A percentile compares a stretch with the other conserved stretches of the same genome.
These are phyloP conservation scores for Drosophila nannoptera DNA, from an alignment of 1,140 invertebrate genomes.

Conservation along the genomic window DNA sequence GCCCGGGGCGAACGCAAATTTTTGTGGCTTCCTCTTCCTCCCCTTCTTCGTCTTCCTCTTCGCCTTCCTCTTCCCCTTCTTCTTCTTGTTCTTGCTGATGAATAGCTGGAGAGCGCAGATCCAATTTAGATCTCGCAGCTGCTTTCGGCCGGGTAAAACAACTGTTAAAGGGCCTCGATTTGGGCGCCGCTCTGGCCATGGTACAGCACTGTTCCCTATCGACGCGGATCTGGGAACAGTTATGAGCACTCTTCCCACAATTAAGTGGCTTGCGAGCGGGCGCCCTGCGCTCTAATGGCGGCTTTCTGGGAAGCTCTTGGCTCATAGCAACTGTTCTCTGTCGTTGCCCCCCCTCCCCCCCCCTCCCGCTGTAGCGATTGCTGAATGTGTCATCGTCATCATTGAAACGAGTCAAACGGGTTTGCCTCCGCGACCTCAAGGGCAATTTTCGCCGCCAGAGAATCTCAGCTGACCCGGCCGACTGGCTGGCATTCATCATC, in stretches of 20 bases:
- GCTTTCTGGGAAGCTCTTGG: too few relatives aligned
- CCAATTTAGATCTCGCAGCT: conserved; percentile 1
- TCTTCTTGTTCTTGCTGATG: too few relatives aligned
- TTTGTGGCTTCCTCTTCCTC: too few relatives aligned
- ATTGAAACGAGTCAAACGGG: conserved; percentile 45
- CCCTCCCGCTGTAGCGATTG: conserved; percentile 1
- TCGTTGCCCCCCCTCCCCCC: background rate
- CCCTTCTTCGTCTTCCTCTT: too few relatives aligned
- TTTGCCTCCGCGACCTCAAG: conserved; percentile 36
- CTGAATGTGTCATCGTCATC: conserved; percentile 28
- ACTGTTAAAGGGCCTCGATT: background rate
- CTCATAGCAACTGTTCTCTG: background rate
- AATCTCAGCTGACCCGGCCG: conserved; percentile 9
- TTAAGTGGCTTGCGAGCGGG: too few relatives aligned
- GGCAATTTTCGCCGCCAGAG: conserved; percentile 34
- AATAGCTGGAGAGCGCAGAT: background rate
- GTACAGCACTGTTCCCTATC: too few relatives aligned
- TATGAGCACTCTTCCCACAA: too few relatives aligned
- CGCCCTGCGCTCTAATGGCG: too few relatives aligned
- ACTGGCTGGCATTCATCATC: conserved; percentile 21
- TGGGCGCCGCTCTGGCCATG: background rate
- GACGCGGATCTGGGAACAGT: too few relatives aligned
- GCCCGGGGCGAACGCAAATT: background rate
- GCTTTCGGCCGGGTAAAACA: background rate
- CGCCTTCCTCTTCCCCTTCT: too few relatives aligned